Conservation (phyloP, 2,888 invertebrate species). For the Noctua janthe region DNA sequence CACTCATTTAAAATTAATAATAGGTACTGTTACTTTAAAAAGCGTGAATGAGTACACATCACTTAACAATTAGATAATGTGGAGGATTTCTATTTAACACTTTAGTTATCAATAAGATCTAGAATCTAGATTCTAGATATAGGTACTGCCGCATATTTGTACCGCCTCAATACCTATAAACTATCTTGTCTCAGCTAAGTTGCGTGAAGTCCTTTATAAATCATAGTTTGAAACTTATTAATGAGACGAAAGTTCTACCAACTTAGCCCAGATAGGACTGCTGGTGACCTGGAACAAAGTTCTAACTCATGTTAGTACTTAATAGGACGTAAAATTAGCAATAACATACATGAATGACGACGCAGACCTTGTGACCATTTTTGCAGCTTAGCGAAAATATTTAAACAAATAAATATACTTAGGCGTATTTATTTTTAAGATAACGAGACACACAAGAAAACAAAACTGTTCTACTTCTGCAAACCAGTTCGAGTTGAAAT, state of each 20-base stretch:
- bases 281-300: constrained; percentile 16
- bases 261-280: constrained; percentile 7
- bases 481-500: constrained; percentile 30
- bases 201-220: constrained; percentile 34
- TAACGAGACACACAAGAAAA: constrained; percentile 28
- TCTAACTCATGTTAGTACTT: constrained; percentile 16
- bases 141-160: constrained; percentile 3
- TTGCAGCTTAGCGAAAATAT: constrained; percentile 42
- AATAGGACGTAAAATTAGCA: constrained; percentile 45
- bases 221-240: constrained; percentile 52
- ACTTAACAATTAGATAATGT: neutral
- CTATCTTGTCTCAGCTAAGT: constrained; percentile 12
- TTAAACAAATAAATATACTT: constrained; percentile 28
- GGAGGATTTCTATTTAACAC: constrained; percentile 11
- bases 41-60: neutral
- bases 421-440: constrained; percentile 37
- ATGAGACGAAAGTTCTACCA: constrained; percentile 42
- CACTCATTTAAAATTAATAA: neutral
- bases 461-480: constrained; percentile 22
- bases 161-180: neutral
- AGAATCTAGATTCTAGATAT: constrained; percentile 5
- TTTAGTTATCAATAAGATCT: constrained; percentile 20
- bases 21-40: neutral
- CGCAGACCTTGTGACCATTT: constrained; percentile 51
- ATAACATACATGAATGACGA: constrained; percentile 38